Conservation (phyloP, 2,113 vertebrate genomes). For the Chloebia gouldiae region DNA sequence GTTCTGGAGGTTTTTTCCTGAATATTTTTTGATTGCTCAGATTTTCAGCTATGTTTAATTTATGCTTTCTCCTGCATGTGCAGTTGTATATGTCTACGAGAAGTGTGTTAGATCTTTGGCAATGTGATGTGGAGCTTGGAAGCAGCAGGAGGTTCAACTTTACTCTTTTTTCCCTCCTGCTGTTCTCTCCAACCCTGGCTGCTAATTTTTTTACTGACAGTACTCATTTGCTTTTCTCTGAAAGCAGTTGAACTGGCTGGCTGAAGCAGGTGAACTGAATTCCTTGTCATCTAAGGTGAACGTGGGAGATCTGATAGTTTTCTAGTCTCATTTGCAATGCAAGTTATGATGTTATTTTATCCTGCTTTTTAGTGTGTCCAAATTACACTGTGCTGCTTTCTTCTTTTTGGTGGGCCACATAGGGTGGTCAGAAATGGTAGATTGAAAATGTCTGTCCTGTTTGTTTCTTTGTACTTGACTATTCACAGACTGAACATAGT, state of each 20-base stretch:
- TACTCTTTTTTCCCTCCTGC: neutral
- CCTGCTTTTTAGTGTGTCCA: neutral
- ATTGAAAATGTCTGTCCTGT: neutral
- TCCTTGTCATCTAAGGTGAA: neutral
- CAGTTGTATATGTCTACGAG: neutral
- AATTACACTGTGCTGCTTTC: neutral
- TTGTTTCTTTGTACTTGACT: neutral
- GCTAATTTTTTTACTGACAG: neutral
- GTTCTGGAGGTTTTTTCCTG: neutral
- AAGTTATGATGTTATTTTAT: neutral
- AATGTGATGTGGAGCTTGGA: neutral
- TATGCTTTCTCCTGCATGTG: neutral
- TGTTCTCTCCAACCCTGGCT: neutral
- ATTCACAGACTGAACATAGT: neutral
- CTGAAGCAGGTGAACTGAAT: neutral
- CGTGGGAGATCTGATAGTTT: neutral
- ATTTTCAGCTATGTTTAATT: neutral
- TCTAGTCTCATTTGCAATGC: neutral
- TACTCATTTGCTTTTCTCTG: neutral
- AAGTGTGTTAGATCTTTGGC: neutral
- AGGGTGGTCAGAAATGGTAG: neutral
- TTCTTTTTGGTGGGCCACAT: neutral
- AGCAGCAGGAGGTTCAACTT: neutral
- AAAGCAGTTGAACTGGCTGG: neutral
- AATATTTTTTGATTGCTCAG: neutral